Evolutionary conservation across 2,888 invertebrate genomes (phyloP).

Genomic region (Eupeodes latifasciatus): DNA sequence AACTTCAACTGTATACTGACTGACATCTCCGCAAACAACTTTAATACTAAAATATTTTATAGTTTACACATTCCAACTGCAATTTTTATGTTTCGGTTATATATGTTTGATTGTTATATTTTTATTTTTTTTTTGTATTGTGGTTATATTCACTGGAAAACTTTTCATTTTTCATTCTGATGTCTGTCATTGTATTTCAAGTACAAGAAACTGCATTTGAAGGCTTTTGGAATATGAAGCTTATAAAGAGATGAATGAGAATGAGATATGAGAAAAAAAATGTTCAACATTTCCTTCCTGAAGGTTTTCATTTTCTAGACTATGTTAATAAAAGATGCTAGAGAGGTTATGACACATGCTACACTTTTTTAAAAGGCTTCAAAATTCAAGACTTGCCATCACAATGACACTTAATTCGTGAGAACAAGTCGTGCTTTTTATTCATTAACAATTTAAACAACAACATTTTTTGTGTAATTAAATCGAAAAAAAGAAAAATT

Average conservation of each 20-base stretch:
- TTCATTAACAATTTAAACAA: too few species aligned
- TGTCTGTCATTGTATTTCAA: slow-evolving; percentile 12
- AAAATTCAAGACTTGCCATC: too few species aligned
- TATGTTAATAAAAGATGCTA: too few species aligned
- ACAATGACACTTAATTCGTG: too few species aligned
- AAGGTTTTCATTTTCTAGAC: too few species aligned
- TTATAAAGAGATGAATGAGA: neutral
- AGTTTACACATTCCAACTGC: neutral
- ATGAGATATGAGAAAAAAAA: neutral
- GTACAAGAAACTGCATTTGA: neutral
- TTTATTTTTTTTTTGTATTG: neutral
- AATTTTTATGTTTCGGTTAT: neutral
- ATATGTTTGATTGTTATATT: neutral
- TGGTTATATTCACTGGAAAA: neutral
- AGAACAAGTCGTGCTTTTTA: too few species aligned
- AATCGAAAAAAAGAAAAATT: neutral
- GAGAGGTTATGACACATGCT: too few species aligned
- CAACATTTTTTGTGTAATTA: neutral
- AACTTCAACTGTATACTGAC: slow-evolving; percentile 9
- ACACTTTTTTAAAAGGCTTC: too few species aligned
- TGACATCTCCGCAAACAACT: neutral
- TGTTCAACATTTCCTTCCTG: neutral
- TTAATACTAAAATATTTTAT: neutral
- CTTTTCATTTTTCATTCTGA: slow-evolving; percentile 10
- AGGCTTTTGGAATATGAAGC: neutral